phyloP scores from a whole-genome alignment of 2,113 vertebrate genomes.

The Sceloporus undulatus region DNA sequence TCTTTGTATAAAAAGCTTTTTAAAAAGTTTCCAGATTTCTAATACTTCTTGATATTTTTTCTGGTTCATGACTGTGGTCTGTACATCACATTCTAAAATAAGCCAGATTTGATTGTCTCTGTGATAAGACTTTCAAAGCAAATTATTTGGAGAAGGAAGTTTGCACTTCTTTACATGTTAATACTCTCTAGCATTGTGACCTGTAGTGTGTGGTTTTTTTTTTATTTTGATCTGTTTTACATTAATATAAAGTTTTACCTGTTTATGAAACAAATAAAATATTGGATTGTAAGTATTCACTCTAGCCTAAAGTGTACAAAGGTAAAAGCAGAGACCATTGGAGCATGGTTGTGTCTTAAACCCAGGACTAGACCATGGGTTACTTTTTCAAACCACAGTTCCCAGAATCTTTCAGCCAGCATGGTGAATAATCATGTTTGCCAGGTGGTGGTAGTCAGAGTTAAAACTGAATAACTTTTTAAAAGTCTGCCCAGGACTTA shows the following conservation, averaged over 20 bases:
- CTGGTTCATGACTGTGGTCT: slow-evolving; percentile 79
- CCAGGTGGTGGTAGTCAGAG: no score
- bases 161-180: slow-evolving; percentile 76
- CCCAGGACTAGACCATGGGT: no score
- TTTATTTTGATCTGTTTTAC: slow-evolving; percentile 76
- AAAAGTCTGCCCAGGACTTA: neutral
- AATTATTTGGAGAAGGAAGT: slow-evolving; percentile 68
- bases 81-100: slow-evolving; percentile 68
- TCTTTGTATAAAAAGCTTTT: slow-evolving; percentile 60
- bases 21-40: slow-evolving; percentile 41
- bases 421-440: no score
- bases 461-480: no score
- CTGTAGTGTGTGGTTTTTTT: slow-evolving; percentile 75
- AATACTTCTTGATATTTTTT: slow-evolving; percentile 59
- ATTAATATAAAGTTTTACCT: slow-evolving; percentile 80
- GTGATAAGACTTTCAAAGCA: slow-evolving; percentile 70
- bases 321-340: neutral
- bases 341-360: neutral
- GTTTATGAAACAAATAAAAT: slow-evolving; percentile 82
- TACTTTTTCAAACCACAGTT: no score
- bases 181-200: slow-evolving; percentile 74
- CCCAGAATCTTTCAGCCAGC: no score
- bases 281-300: slow-evolving; percentile 72
- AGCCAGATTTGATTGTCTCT: slow-evolving; percentile 70
- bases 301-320: fast-evolving